Evolutionary conservation across 2,113 vertebrate species (phyloP), one percentile per base, ranked within the genome.

Genomic region (Pelvicachromis taeniatus): DNA sequence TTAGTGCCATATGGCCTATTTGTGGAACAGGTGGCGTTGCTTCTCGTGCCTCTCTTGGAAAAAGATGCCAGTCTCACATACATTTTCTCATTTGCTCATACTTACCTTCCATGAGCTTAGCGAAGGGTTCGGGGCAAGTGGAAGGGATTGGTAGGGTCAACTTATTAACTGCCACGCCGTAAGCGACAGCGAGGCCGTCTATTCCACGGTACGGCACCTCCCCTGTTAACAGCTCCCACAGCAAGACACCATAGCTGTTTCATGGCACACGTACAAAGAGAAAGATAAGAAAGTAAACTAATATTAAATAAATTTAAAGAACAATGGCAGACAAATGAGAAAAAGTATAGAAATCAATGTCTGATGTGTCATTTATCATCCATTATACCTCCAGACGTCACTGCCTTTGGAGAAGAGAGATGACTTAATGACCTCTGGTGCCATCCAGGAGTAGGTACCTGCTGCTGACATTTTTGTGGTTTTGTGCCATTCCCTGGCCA

Each of bases 381-480:
- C 21, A 2, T 52, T 78, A 9, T 89, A 99, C 98, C 98, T 97
- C 98, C 98, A 99, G 65, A 99, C 95, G 87, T 99, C 98, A 54
- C 98, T 99, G 93, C 98, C 98, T 96, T 99, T 99, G 88, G 98
- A 99, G 94, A 99, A 99, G 83, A 98, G 92, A 1, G 98, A 99
- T 0, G 97, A 98, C 91, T 97, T 98, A 94, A 99, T 99, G 91
- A 99, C 98, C 90, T 99, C 98, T 70, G 96, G 96, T 45, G 96
- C 96, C 96, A 97, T 97, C 96, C 96, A 97, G 83, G 96, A 97
- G 89, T 97, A 97, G 16, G 96, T 97, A 14, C 96, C 96, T 1
- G 96, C 96, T 1, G 96, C 96, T 8, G 96, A 96, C 96, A 97
- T 97, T 80, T 97, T 97, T 48, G 96, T 97, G 16, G 96, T 97